Percentiles rank a stretch among this genome's conserved stretches.
These are phyloP conservation scores for Hemichromis elongatus DNA, from an alignment of 2,113 vertebrate genomes.

Conservation along the genomic window DNA sequence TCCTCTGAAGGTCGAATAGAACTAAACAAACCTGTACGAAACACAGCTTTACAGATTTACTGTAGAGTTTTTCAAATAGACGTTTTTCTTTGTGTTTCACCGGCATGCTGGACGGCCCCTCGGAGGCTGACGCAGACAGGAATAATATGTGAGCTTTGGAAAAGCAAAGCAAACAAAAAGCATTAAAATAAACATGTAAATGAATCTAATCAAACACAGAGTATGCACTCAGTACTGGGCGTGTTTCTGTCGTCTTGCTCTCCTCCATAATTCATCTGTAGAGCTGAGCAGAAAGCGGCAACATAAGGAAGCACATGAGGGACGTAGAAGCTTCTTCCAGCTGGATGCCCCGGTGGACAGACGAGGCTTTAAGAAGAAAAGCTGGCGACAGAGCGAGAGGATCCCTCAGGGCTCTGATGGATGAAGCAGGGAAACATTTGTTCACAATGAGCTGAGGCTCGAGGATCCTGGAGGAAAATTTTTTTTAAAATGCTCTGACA, in stretches of 20 bases:
- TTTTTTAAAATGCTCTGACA: neutral
- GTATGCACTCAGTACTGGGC: neutral
- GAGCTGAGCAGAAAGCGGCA: conserved; percentile 7
- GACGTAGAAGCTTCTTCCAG: conserved; percentile 1
- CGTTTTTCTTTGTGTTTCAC: neutral
- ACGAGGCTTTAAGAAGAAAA: conserved; percentile 9
- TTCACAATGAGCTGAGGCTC: neutral
- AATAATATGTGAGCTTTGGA: neutral
- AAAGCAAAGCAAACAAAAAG: neutral
- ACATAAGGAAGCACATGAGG: conserved; percentile 12
- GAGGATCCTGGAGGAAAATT: neutral
- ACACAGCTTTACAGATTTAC: neutral
- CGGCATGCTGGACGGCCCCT: neutral
- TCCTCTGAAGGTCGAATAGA: neutral
- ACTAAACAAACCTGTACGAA: neutral
- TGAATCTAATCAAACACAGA: neutral
- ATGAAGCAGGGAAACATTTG: conserved; percentile 7
- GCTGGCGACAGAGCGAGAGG: neutral
- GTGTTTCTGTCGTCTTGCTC: neutral
- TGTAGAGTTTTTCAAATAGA: neutral
- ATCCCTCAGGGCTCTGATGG: conserved; percentile 37
- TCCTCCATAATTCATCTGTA: conserved; percentile 33
- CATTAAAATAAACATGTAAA: neutral
- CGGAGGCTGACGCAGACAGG: neutral
- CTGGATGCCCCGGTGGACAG: neutral